phyloP scores from a whole-genome alignment of 37 sponge, comb jelly and placozoan genomes.

The Sycon ciliatum region DNA sequence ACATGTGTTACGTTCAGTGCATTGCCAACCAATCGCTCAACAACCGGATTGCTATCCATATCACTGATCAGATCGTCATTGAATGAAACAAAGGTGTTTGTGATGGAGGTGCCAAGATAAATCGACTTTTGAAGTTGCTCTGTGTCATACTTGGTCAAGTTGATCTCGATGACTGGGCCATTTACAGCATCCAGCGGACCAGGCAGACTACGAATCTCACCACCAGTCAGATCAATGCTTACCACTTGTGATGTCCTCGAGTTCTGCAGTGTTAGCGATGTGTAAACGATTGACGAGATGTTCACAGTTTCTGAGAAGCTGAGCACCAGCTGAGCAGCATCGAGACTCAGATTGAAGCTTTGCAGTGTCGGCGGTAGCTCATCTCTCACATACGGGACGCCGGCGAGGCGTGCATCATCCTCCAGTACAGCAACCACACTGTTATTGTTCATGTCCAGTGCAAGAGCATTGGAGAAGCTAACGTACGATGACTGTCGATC shows the following conservation, averaged over 20 bases:
- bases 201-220: background rate
- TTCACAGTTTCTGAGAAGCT: conserved; percentile 55
- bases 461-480: conserved; percentile 32
- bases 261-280: background rate
- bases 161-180: background rate
- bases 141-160: conserved; percentile 26
- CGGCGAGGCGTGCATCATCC: conserved; percentile 29
- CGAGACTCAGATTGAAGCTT: conserved; percentile 35
- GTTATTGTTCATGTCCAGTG: conserved; percentile 53
- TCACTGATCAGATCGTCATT: conserved; percentile 45
- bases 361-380: conserved; percentile 29
- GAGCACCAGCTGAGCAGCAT: conserved; percentile 23
- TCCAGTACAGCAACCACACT: conserved; percentile 29
- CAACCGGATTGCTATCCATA: conserved; percentile 46
- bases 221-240: background rate
- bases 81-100: conserved; percentile 46
- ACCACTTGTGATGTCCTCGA: background rate
- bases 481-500: conserved; percentile 29
- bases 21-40: background rate
- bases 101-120: conserved; percentile 32
- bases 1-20: conserved; percentile 32
- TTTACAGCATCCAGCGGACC: background rate
- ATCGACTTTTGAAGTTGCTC: conserved; percentile 53
- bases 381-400: conserved; percentile 39
- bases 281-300: background rate